Evolutionary conservation across 2,797 vertebrate species (phyloP), one percentile per base, ranked within the genome.

Genomic region (Hapalemur alaotrensis): DNA sequence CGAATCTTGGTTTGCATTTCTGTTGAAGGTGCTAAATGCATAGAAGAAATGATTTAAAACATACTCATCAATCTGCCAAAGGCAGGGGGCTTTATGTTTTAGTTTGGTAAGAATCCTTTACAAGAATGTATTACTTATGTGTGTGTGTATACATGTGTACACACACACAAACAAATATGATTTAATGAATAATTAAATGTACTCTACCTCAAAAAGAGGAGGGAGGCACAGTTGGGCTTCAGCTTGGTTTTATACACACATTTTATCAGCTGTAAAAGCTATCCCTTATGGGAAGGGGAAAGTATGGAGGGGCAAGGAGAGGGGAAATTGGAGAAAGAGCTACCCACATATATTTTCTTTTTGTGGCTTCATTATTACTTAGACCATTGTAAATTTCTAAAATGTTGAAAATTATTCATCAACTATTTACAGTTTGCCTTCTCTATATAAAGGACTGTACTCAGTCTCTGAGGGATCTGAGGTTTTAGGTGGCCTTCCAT

Each of bases 31-130:
- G 72, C 48, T 89, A 72, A 82, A 86, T 72, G 41, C 43, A 7
- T 7, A 41, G 90, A 79, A 63, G 35, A 84, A 67, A 80, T 93
- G 63, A 95, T 41, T 90, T 86, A 50, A 79, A 84, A 95, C n/a
- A 65, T 59, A n/a, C 2, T 3, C 41, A 86, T 78, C 20, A n/a
- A 67, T 84, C 54, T 52, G 41, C 57, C 70, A 79, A 3, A 41
- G 79, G 28, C 32, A 57, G 23, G 38, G 30, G 61, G 18, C 22
- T 83, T 83, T 78, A 7, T 48, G 72, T 86, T 57, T 54, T 48
- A 57, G 38, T 48, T 48, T 85, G 91, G 25, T 57, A 38, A 79
- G 72, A 93, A 57, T 54, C 10, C 59, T 65, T n/a, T 84, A 35
- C 22, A 52, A 52, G 14, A 92, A 52, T 12, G 2, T 43, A 57